phyloP scores from a whole-genome alignment of 2,113 vertebrate species.

The Gobius niger region DNA sequence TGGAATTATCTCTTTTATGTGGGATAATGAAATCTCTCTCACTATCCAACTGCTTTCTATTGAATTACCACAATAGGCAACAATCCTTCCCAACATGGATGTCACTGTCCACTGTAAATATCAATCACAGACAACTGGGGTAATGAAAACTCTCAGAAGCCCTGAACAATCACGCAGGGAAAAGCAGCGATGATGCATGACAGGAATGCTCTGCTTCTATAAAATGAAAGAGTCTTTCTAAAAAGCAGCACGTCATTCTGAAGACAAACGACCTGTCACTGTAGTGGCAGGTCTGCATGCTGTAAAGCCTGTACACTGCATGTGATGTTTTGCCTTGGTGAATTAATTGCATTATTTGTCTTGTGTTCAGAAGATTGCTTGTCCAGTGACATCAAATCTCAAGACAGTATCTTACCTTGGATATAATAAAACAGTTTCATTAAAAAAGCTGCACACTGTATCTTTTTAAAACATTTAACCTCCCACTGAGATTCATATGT shows the following conservation, averaged over 20 bases:
- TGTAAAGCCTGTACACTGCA: constrained; percentile 9
- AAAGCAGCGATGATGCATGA: constrained; percentile 33
- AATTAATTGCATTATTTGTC: constrained; percentile 40
- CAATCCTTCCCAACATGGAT: constrained; percentile 48
- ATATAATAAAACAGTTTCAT: constrained; percentile 45
- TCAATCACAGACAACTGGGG: constrained; percentile 62
- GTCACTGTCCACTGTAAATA: constrained; percentile 49
- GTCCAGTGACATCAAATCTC: constrained; percentile 15
- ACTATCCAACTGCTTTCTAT: constrained; percentile 60
- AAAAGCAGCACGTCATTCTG: constrained; percentile 22
- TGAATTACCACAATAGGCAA: constrained; percentile 66
- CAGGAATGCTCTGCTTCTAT: constrained; percentile 19
- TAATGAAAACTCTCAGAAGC: constrained; percentile 50
- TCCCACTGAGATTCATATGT: no score
- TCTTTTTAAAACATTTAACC: neutral
- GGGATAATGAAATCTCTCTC: constrained; percentile 71
- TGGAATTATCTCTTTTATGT: constrained; percentile 54
- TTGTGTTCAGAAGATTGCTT: constrained; percentile 10
- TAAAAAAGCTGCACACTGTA: constrained; percentile 19
- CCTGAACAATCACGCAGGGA: constrained; percentile 48
- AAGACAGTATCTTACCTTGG: constrained; percentile 30
- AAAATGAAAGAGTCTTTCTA: constrained; percentile 19
- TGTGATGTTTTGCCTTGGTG: constrained; percentile 8
- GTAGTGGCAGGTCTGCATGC: neutral
- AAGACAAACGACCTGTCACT: constrained; percentile 31